Conservation (phyloP, 2,888 invertebrate species). For the Himalopsyche tibetana region DNA sequence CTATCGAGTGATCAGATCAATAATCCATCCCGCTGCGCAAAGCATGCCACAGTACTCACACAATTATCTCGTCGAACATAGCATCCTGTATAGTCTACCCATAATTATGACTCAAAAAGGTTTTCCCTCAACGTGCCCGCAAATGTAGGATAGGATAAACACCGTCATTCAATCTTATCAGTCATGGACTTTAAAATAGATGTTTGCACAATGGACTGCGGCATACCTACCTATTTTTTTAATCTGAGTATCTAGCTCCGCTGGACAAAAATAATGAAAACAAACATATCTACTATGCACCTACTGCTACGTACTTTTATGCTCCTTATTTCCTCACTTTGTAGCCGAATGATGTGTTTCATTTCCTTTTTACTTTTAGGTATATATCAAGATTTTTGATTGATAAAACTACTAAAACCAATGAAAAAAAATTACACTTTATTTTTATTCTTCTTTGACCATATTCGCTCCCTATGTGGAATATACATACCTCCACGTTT, state of each 20-base stretch:
- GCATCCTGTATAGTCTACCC: neutral
- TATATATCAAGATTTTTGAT: too few relatives aligned
- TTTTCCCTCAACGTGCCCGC: constrained; percentile 10
- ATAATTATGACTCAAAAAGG: constrained; percentile 29
- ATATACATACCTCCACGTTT: too few relatives aligned
- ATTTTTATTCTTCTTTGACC: too few relatives aligned
- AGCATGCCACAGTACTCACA: too few relatives aligned
- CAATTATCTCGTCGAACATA: too few relatives aligned
- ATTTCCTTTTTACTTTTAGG: too few relatives aligned
- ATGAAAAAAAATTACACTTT: too few relatives aligned
- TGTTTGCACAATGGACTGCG: constrained; percentile 12
- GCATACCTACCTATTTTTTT: neutral
- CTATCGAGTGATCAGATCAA: too few relatives aligned
- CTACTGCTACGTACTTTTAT: neutral
- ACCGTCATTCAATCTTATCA: constrained; percentile 12
- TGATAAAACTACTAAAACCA: too few relatives aligned
- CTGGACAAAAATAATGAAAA: neutral
- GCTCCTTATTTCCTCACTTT: neutral
- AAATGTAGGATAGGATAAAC: constrained; percentile 17
- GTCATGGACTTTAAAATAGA: constrained; percentile 37
- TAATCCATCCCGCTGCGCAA: too few relatives aligned
- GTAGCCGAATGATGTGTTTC: neutral
- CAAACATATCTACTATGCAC: neutral
- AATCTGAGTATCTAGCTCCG: neutral
- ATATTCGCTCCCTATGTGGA: too few relatives aligned